These are phyloP conservation scores for Bombyx mori DNA, from an alignment of 1,140 invertebrate genomes.

Conservation along the genomic window ASM3026992v2 NC_085133.1:281001-281500, in stretches of 20 bases:
- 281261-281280: constrained; percentile 17
- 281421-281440: constrained; percentile 57
- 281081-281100: constrained; percentile 72
- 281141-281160: constrained; percentile 38
- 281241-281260: constrained; percentile 39
- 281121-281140: constrained; percentile 70
- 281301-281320: constrained; percentile 29
- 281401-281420: constrained; percentile 57
- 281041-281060: constrained; percentile 72
- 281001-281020: constrained; percentile 43
- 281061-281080: constrained; percentile 72
- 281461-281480: constrained; percentile 31
- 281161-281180: constrained; percentile 4
- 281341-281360: constrained; percentile 13
- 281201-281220: constrained; percentile 2
- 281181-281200: constrained; percentile 40
- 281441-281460: constrained; percentile 59
- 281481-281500: too few relatives aligned
- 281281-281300: constrained; percentile 13
- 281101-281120: constrained; percentile 72
- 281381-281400: constrained; percentile 36
- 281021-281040: constrained; percentile 71
- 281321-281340: constrained; percentile 8
- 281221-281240: constrained; percentile 3
- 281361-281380: not conserved